phyloP scores from a whole-genome alignment of 2,797 vertebrate species.

The Chelon auratus region DNA sequence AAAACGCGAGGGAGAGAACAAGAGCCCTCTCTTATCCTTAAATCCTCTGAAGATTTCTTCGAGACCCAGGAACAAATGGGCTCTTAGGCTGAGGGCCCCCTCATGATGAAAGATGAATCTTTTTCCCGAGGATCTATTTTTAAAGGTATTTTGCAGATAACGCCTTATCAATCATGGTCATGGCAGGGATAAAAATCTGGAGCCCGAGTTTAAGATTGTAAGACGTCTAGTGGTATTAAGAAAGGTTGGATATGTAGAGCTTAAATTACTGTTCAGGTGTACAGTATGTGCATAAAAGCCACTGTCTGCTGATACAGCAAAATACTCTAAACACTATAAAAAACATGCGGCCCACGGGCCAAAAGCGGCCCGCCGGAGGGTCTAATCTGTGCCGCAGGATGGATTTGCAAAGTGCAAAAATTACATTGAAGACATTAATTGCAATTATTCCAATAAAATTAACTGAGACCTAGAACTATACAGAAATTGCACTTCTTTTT shows the following conservation, averaged over 20 bases:
- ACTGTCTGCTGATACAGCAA: not conserved
- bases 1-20: constrained; percentile 17
- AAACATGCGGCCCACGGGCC: too few species aligned
- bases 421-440: too few species aligned
- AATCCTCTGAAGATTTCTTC: constrained; percentile 45
- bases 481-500: too few species aligned
- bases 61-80: constrained; percentile 50
- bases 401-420: too few species aligned
- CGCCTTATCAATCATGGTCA: constrained; percentile 19
- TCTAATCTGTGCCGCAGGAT: too few species aligned
- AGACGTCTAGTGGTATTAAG: constrained; percentile 1
- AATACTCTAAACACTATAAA: too few species aligned
- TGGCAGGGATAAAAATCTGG: constrained; percentile 5
- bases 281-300: not conserved
- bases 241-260: not conserved
- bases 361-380: too few species aligned
- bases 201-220: constrained; percentile 16
- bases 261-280: not conserved
- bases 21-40: constrained; percentile 25
- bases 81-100: constrained; percentile 51
- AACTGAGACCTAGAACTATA: too few species aligned
- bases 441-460: too few species aligned
- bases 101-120: constrained; percentile 29
- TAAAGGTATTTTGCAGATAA: constrained; percentile 36
- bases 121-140: constrained; percentile 32